Evolutionary conservation across 1,140 invertebrate species (phyloP), one percentile per base, ranked within the genome.

Genomic region (Brachionus rubens): DNA sequence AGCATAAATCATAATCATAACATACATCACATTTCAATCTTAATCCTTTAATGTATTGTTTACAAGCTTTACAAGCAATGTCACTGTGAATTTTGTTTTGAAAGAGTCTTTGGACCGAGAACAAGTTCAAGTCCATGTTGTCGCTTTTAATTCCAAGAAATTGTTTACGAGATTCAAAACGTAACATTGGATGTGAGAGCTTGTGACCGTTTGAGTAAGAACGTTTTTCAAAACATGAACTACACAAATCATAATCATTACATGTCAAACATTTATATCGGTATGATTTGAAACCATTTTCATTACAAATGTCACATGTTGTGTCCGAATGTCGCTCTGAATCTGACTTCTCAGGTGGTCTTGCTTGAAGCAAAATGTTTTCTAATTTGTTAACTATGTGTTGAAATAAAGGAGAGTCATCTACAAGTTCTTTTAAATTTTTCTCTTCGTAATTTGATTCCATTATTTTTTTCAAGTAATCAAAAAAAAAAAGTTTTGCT

Each of bases 1-100:
- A 24, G 33, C 62, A 67, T n/a, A 24, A 41, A n/a, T 47, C 10
- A 28, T 47, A 67, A 7, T n/a, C 14, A 47, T 28, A n/a, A 3
- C 62, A 67, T 28, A 46, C 14, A n/a, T 43, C 40, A 28, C 62
- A 67, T 30, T 67, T 67, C 14, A 67, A 67, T 46, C 24, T 30
- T 43, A 67, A 3, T 2, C 62, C 62, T 28, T 26, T 67, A 12
- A 43, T 26, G 0, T 3, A 3, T 14, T 46, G 1, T 10, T 5
- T 14, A 46, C 62, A 67, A 46, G 3, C n/a, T 36, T 67, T 30
- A 24, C 62, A 67, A 10, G 2, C 14, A 7, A 19, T 7, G 6
- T 67, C 41, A 12, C 0, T 14, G 7, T 59, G 54, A 59, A 7
- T 46, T 46, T 7, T 5, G 14, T 46, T 14, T 46, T 46, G 5